A percentile compares a stretch with the other conserved stretches of the same genome.
These are phyloP conservation scores for Myoxocephalus aenaeus DNA, from an alignment of 2,797 vertebrate species.

Conservation along the genomic window DNA sequence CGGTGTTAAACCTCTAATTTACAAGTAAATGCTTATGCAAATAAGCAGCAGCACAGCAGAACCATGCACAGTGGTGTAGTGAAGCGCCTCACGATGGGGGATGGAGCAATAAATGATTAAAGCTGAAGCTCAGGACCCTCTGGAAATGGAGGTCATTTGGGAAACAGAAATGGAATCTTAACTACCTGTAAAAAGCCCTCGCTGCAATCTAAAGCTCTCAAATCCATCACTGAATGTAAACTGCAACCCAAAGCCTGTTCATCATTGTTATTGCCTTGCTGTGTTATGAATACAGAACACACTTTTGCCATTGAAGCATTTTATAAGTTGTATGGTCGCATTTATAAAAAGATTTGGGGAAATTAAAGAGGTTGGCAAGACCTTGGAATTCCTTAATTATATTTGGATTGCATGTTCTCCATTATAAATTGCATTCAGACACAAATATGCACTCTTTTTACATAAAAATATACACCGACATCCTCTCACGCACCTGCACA, in stretches of 20 bases:
- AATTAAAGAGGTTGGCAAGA: background rate
- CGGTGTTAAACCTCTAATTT: slow-evolving; percentile 37
- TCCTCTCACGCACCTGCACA: background rate
- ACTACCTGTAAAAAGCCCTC: slow-evolving; percentile 69
- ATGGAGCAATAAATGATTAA: slow-evolving; percentile 59
- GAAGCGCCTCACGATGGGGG: slow-evolving; percentile 45
- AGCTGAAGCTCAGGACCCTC: slow-evolving; percentile 66
- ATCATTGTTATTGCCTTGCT: slow-evolving; percentile 54
- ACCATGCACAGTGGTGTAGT: slow-evolving; percentile 27
- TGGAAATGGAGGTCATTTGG: slow-evolving; percentile 72
- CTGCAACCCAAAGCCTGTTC: slow-evolving; percentile 60
- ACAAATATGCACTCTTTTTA: background rate
- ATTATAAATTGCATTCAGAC: background rate
- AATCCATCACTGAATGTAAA: slow-evolving; percentile 71
- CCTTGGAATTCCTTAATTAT: slow-evolving; percentile 18
- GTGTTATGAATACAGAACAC: slow-evolving; percentile 51
- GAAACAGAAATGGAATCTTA: slow-evolving; percentile 77
- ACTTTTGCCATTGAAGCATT: slow-evolving; percentile 30
- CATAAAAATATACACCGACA: background rate
- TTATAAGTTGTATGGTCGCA: slow-evolving; percentile 25
- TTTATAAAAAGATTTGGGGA: slow-evolving; percentile 21
- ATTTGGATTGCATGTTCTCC: slow-evolving; percentile 11
- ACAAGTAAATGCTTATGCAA: slow-evolving; percentile 24
- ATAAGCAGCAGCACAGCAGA: slow-evolving; percentile 36
- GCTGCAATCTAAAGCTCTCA: slow-evolving; percentile 63